A percentile compares a stretch with the other conserved stretches of the same genome.
These are phyloP conservation scores for Lucinisca nassula DNA, from an alignment of 2,888 invertebrate species.

Conservation along the genomic window DNA sequence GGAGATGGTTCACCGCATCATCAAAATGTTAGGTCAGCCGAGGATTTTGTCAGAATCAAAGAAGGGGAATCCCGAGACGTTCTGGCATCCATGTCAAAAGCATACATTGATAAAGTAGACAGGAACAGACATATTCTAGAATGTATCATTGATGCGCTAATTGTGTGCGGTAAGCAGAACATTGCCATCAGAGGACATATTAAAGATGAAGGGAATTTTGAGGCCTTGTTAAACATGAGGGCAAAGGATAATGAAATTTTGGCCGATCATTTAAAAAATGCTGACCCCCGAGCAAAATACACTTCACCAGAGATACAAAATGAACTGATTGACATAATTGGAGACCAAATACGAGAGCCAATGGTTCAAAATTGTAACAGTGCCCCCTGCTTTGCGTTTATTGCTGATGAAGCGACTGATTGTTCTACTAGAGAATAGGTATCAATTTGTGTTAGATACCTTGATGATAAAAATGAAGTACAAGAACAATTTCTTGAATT, in stretches of 20 bases:
- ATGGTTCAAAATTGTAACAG: neutral
- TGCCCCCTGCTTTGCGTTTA: neutral
- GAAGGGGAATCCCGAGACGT: neutral
- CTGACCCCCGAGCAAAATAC: neutral
- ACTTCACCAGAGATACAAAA: constrained; percentile 30
- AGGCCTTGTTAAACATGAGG: neutral
- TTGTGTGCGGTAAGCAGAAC: constrained; percentile 32
- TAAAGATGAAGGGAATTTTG: constrained; percentile 22
- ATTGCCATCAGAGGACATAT: constrained; percentile 36
- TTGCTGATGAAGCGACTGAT: neutral
- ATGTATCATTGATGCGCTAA: constrained; percentile 23
- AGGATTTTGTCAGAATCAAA: constrained; percentile 2
- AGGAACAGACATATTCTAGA: constrained; percentile 16
- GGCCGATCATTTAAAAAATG: neutral
- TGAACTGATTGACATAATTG: constrained; percentile 32
- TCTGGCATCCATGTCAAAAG: neutral
- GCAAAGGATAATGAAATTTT: constrained; percentile 3
- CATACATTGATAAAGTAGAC: neutral
- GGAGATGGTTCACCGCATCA: neutral
- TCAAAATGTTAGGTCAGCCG: neutral
- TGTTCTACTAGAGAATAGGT: neutral
- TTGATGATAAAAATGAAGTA: neutral
- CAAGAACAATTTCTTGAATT: neutral
- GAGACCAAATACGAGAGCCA: neutral
- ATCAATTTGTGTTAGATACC: neutral